Percentiles rank a stretch among this genome's conserved stretches.
Evolutionary conservation across 2,888 invertebrate species (phyloP).

Genomic region (Ophraella communa): DNA sequence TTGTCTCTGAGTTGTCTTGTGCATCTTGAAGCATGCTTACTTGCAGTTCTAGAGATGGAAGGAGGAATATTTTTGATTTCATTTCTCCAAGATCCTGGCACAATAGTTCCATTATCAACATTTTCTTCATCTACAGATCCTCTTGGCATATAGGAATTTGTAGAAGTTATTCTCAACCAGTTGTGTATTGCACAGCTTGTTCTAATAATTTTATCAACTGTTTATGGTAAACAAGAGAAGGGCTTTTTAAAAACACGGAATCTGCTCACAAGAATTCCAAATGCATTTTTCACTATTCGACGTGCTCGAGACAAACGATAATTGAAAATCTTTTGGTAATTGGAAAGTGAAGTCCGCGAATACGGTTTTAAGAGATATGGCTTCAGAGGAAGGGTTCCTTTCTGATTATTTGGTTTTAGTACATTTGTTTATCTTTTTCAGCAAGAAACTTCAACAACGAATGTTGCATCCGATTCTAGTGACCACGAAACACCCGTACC

Average conservation of each 20-base stretch:
- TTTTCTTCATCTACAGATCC: slow-evolving; percentile 23
- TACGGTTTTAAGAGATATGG: slow-evolving; percentile 28
- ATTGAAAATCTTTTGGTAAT: slow-evolving; percentile 21
- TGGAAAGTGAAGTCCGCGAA: slow-evolving; percentile 1
- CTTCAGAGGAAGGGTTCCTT: slow-evolving; percentile 28
- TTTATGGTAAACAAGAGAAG: slow-evolving; percentile 26
- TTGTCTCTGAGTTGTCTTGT: slow-evolving; percentile 3
- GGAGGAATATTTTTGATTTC: slow-evolving; percentile 1
- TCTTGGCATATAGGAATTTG: slow-evolving; percentile 16
- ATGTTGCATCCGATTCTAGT: too few species aligned
- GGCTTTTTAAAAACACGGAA: slow-evolving; percentile 32
- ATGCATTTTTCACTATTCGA: too few species aligned
- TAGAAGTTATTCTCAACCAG: slow-evolving; percentile 23
- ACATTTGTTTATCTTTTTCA: background rate
- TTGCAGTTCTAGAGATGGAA: slow-evolving; percentile 2
- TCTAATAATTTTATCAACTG: slow-evolving; percentile 27
- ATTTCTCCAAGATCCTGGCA: slow-evolving; percentile 6
- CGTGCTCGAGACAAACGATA: slow-evolving; percentile 23
- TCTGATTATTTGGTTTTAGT: background rate
- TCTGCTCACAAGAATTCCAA: slow-evolving; percentile 30
- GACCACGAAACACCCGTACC: too few species aligned
- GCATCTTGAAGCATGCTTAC: slow-evolving; percentile 9
- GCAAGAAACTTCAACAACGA: background rate
- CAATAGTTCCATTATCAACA: slow-evolving; percentile 5
- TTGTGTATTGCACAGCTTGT: slow-evolving; percentile 29